phyloP scores from a whole-genome alignment of 1,140 invertebrate genomes.

The Drosophila santomea region DNA sequence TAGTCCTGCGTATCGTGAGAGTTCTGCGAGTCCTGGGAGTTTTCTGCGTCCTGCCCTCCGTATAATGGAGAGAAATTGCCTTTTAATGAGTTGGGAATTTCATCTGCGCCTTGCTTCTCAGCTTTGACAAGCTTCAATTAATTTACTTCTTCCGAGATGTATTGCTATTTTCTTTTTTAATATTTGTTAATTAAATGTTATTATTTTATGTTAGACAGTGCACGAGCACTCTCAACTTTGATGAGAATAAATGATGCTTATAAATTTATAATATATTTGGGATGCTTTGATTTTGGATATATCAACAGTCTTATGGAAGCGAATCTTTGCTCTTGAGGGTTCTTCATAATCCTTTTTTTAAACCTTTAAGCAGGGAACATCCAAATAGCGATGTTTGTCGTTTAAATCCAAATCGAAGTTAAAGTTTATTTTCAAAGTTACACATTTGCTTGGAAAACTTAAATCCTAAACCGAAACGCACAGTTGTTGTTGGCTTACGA shows the following conservation, averaged over 20 bases:
- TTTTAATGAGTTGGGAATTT: constrained; percentile 80
- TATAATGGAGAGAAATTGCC: constrained; percentile 75
- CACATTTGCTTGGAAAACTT: too few species aligned
- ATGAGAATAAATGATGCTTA: neutral
- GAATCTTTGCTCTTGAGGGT: too few species aligned
- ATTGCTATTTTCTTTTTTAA: constrained; percentile 2
- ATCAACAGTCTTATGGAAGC: neutral
- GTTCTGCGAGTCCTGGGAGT: constrained; percentile 1
- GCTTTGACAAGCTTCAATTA: constrained; percentile 47
- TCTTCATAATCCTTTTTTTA: too few species aligned
- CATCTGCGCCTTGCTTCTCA: constrained; percentile 40
- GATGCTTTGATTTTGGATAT: neutral
- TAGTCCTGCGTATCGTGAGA: neutral
- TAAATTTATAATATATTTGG: neutral
- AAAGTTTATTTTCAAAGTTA: too few species aligned
- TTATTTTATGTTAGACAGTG: constrained; percentile 13
- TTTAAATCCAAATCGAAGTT: too few species aligned
- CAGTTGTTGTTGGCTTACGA: neutral
- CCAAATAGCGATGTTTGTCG: too few species aligned
- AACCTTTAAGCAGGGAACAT: too few species aligned
- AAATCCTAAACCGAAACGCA: neutral
- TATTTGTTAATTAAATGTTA: constrained; percentile 25
- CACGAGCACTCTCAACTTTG: constrained; percentile 3
- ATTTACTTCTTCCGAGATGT: constrained; percentile 13
- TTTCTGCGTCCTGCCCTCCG: constrained; percentile 2